These are phyloP conservation scores for Paramormyrops hopkinsi DNA, from an alignment of 2,797 vertebrate genomes.

Conservation along the genomic window DNA sequence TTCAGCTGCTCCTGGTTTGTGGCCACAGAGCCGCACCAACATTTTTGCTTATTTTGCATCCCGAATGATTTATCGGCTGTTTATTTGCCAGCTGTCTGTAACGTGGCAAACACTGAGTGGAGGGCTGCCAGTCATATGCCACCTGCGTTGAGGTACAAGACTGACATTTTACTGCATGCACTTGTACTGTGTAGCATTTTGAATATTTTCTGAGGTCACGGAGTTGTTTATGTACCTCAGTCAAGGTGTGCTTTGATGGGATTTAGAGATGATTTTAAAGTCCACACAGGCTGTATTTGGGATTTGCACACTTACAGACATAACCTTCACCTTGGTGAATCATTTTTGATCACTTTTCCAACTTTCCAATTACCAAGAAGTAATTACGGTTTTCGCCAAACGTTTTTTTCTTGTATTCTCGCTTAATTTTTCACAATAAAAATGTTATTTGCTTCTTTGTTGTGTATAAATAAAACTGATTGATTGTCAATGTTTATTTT, in stretches of 20 bases:
- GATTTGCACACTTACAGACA: not conserved
- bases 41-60: slow-evolving; percentile 30
- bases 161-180: not conserved
- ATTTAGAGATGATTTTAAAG: not conserved
- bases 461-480: not conserved
- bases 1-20: slow-evolving; percentile 19
- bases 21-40: slow-evolving; percentile 32
- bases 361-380: not conserved
- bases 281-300: not conserved
- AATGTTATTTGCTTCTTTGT: not conserved
- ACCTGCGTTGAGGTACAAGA: no score
- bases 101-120: not conserved
- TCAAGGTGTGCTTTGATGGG: not conserved
- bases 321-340: not conserved
- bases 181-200: not conserved
- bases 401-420: not conserved
- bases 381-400: not conserved
- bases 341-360: not conserved
- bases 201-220: not conserved
- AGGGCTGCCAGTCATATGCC: not conserved
- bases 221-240: not conserved
- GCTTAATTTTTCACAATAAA: not conserved
- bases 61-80: slow-evolving; percentile 27
- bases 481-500: not conserved
- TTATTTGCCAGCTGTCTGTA: slow-evolving; percentile 26